Conservation (phyloP, 1,140 invertebrate genomes). For the Neodiprion virginianus region DNA sequence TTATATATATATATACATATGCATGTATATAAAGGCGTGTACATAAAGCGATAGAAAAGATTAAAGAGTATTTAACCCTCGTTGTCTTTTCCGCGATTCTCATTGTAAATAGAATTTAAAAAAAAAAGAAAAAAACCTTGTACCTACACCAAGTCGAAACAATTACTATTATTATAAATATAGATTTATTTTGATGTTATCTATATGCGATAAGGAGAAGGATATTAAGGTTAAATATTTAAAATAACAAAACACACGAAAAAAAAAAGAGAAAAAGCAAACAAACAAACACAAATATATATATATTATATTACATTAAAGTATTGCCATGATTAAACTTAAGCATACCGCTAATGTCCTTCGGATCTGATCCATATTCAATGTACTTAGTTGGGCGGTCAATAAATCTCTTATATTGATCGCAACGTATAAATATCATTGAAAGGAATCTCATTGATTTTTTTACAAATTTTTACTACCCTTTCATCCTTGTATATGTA, state of each 20-base stretch:
- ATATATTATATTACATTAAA: slow-evolving; percentile 8
- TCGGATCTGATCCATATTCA: slow-evolving; percentile 55
- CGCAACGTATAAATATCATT: not conserved
- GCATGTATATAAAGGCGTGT: too few relatives aligned
- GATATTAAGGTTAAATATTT: slow-evolving; percentile 8
- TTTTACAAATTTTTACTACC: not conserved
- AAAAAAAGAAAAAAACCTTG: slow-evolving; percentile 20
- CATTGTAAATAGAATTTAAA: slow-evolving; percentile 18
- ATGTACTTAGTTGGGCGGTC: slow-evolving; percentile 60
- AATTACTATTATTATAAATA: slow-evolving; percentile 45
- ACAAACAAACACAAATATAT: not conserved
- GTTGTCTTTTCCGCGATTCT: not conserved
- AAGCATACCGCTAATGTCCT: slow-evolving; percentile 57
- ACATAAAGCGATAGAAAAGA: not conserved
- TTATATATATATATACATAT: too few relatives aligned
- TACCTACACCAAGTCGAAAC: slow-evolving; percentile 13
- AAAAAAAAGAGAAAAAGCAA: not conserved
- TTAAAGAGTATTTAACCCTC: not conserved
- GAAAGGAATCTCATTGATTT: not conserved
- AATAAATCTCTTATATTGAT: slow-evolving; percentile 37
- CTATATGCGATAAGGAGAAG: slow-evolving; percentile 45
- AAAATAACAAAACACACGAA: slow-evolving; percentile 8
- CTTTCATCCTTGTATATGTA: not conserved
- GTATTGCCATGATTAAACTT: slow-evolving; percentile 8
- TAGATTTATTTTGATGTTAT: slow-evolving; percentile 64